A percentile compares a stretch with the other conserved stretches of the same genome.
Conservation (phyloP, 2,113 vertebrate species). For the Zapornia atra region DNA sequence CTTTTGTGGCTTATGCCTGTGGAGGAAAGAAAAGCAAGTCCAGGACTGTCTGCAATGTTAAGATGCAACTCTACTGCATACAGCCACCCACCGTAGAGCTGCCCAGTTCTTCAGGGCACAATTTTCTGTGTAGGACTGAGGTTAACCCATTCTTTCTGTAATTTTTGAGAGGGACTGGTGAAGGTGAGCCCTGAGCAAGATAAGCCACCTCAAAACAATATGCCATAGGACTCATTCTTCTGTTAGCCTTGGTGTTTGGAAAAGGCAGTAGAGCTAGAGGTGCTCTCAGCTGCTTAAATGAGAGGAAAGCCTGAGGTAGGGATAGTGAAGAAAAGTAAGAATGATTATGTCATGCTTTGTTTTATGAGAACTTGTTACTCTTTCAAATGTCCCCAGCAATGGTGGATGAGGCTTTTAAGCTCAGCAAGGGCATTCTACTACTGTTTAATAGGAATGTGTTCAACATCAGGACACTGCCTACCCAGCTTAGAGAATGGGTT, state of each 20-base stretch:
- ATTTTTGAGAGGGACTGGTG: background rate
- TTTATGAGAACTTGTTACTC: background rate
- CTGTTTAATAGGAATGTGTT: background rate
- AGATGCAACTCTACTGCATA: background rate
- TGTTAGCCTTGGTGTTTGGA: background rate
- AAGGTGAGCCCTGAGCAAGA: background rate
- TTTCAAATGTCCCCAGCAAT: background rate
- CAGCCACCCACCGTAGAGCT: background rate
- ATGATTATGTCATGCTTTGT: background rate
- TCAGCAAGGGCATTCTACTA: background rate
- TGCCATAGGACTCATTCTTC: background rate
- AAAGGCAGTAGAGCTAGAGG: background rate
- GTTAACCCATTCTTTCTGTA: background rate
- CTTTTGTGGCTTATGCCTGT: background rate
- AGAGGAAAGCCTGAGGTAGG: background rate
- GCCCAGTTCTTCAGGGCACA: background rate
- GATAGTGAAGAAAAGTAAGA: background rate
- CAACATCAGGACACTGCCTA: background rate
- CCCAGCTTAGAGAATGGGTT: background rate
- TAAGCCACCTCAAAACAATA: background rate
- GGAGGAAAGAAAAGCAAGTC: background rate
- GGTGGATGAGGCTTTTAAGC: background rate
- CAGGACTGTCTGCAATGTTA: background rate
- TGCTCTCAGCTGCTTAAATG: background rate
- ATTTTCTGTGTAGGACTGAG: background rate